Conservation (phyloP, 2,113 vertebrate genomes). For the Nibea albiflora region DNA sequence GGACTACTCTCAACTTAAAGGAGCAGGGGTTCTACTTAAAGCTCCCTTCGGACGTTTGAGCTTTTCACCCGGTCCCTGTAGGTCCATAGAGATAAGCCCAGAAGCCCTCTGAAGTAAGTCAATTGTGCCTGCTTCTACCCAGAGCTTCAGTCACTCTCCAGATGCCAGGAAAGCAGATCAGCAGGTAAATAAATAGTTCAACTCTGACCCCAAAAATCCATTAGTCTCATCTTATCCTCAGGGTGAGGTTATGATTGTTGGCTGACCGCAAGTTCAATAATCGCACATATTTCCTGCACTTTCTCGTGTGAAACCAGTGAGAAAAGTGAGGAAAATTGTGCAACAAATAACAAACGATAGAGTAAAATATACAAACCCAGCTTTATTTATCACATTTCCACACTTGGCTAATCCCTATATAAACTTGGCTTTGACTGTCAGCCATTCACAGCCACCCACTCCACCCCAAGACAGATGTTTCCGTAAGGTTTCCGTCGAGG, state of each 20-base stretch:
- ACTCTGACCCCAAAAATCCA: not conserved
- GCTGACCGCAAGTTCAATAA: not conserved
- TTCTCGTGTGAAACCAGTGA: too few species aligned
- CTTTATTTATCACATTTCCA: not conserved
- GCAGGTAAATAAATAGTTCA: not conserved
- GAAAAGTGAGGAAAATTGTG: too few species aligned
- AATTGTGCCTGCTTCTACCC: not conserved
- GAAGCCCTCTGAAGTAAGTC: not conserved
- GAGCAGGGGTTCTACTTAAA: conserved; percentile 9
- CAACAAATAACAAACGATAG: too few species aligned
- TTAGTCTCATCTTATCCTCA: not conserved
- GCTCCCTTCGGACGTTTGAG: not conserved
- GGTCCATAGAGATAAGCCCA: not conserved
- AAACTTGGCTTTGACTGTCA: not conserved
- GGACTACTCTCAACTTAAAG: conserved; percentile 23
- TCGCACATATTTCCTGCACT: too few species aligned
- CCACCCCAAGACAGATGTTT: too few species aligned
- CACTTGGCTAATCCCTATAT: not conserved
- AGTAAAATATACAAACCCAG: too few species aligned
- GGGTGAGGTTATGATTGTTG: not conserved
- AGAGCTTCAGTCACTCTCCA: not conserved
- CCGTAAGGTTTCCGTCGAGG: not conserved
- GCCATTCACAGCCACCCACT: too few species aligned
- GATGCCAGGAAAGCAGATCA: not conserved
- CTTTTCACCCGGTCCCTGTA: not conserved